A percentile compares a stretch with the other conserved stretches of the same genome.
Evolutionary conservation across 1,140 invertebrate genomes (phyloP).

Genomic region (Steinernema khuongi): DNA sequence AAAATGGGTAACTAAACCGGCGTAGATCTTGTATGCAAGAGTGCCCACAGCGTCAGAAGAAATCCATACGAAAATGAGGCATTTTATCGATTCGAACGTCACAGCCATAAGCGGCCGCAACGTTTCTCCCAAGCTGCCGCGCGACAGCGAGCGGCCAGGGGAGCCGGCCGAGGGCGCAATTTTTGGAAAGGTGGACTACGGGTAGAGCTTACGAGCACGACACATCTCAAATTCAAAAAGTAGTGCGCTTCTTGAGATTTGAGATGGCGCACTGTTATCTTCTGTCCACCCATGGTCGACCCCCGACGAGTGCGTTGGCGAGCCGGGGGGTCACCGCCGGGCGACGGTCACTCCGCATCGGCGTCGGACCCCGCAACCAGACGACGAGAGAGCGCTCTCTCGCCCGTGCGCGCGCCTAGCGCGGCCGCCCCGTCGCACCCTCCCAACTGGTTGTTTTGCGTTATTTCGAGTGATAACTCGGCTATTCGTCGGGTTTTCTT

Average conservation of each 20-base stretch:
- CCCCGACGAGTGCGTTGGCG: conserved; percentile 5
- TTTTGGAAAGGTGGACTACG: conserved; percentile 16
- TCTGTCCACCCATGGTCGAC: neutral
- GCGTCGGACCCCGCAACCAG: neutral
- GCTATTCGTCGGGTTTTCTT: neutral
- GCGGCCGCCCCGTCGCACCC: neutral
- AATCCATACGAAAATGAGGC: too few species aligned
- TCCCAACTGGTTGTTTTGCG: neutral
- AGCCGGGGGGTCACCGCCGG: neutral
- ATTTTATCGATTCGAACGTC: neutral
- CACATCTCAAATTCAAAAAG: neutral
- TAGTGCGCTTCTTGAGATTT: neutral
- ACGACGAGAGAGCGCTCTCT: conserved; percentile 9
- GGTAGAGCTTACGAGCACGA: neutral
- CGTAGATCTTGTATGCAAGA: neutral
- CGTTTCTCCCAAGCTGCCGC: neutral
- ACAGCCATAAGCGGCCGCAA: neutral
- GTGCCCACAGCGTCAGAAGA: too few species aligned
- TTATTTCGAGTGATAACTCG: neutral
- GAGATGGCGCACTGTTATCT: neutral
- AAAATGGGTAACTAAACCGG: neutral
- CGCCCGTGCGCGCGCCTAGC: neutral
- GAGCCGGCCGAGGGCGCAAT: neutral
- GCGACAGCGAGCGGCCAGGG: neutral
- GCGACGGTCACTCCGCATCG: neutral